Percentiles rank a stretch among this genome's conserved stretches.
These are phyloP conservation scores for Okamejei kenojei DNA, from an alignment of 2,797 vertebrate genomes.

Conservation along the genomic window DNA sequence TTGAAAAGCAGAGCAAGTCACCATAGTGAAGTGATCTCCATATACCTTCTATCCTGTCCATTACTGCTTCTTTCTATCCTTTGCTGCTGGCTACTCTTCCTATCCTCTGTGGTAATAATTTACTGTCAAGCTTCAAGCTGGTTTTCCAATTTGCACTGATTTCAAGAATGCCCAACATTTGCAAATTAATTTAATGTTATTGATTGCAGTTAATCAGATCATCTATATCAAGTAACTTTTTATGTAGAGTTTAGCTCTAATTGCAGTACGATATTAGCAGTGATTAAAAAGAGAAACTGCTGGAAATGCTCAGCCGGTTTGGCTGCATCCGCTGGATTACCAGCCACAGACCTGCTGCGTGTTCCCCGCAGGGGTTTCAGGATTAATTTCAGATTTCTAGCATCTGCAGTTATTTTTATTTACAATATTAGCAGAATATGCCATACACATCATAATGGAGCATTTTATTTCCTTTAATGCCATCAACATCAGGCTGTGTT, in stretches of 20 bases:
- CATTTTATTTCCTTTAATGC: background rate
- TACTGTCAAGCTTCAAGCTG: background rate
- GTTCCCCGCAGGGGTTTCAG: too few species aligned
- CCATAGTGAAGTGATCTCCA: background rate
- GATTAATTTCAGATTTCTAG: too few species aligned
- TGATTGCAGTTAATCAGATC: background rate
- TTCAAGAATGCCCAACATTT: background rate
- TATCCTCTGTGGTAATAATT: background rate
- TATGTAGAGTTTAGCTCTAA: background rate
- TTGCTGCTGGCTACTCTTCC: background rate
- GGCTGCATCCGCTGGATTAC: too few species aligned
- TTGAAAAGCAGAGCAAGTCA: background rate
- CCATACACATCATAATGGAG: background rate
- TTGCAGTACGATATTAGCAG: background rate
- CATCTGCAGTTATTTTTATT: too few species aligned
- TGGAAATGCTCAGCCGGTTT: too few species aligned
- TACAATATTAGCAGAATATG: background rate
- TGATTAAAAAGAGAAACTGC: too few species aligned
- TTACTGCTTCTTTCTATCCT: background rate
- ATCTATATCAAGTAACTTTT: background rate
- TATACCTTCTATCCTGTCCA: background rate
- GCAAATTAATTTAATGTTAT: background rate
- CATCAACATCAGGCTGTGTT: background rate
- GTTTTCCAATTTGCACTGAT: background rate
- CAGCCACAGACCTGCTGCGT: too few species aligned